Conservation (phyloP, 1,140 invertebrate species). For the Thalassaphorura encarpata region DNA sequence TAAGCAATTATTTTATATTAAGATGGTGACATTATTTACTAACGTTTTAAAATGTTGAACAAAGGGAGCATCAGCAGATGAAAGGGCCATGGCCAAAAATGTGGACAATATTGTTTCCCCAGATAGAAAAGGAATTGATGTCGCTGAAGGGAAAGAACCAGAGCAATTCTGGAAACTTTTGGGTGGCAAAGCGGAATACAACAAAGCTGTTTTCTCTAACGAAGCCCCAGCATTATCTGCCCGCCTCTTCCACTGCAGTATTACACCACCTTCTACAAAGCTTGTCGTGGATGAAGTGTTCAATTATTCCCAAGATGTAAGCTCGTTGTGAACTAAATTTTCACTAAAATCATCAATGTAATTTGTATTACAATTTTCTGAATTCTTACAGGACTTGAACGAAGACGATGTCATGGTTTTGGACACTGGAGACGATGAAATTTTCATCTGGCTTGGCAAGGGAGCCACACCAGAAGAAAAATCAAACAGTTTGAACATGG, state of each 20-base stretch:
- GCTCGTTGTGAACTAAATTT: too few relatives aligned
- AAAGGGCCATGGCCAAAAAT: constrained; percentile 50
- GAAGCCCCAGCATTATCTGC: constrained; percentile 39
- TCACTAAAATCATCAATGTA: background rate
- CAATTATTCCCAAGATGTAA: constrained; percentile 48
- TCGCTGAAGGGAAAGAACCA: constrained; percentile 60
- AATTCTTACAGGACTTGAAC: constrained; percentile 52
- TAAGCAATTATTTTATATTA: constrained; percentile 36
- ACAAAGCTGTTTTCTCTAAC: constrained; percentile 38
- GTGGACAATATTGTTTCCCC: constrained; percentile 47
- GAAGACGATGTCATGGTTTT: constrained; percentile 63
- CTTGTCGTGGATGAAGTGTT: constrained; percentile 58
- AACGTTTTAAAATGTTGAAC: constrained; percentile 10
- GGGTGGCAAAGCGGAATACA: constrained; percentile 52
- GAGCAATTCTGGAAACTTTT: constrained; percentile 62
- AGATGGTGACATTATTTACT: background rate
- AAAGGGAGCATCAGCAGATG: constrained; percentile 52
- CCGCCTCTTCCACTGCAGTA: constrained; percentile 55
- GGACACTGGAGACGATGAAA: constrained; percentile 54
- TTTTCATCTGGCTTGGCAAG: constrained; percentile 64
- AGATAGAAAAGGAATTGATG: constrained; percentile 41
- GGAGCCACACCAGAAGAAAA: constrained; percentile 58
- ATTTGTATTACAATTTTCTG: constrained; percentile 15
- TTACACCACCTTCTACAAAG: constrained; percentile 45
- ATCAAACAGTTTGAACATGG: constrained; percentile 45